Conservation (phyloP, 1,140 invertebrate species). For the Helicorthomorpha holstii region DNA sequence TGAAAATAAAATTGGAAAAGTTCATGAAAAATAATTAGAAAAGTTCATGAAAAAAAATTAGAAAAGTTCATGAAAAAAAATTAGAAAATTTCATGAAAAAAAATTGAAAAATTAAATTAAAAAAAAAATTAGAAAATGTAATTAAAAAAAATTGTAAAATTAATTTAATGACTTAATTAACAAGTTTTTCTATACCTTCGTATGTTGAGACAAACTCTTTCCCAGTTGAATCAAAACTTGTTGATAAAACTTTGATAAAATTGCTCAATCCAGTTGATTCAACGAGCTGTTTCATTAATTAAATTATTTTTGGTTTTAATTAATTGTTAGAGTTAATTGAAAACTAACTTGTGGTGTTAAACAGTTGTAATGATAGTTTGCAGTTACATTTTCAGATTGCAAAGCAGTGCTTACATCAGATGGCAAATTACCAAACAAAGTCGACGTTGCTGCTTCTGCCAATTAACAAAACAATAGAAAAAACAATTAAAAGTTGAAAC, state of each 20-base stretch:
- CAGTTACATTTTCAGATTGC: slow-evolving; percentile 41
- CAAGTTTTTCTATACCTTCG: slow-evolving; percentile 14
- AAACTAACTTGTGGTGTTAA: slow-evolving; percentile 41
- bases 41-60: too few species aligned
- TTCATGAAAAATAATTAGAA: too few species aligned
- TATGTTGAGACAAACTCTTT: slow-evolving; percentile 44
- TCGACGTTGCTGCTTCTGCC: too few species aligned
- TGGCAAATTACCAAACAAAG: slow-evolving; percentile 29
- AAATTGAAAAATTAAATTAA: not conserved
- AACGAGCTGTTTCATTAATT: slow-evolving; percentile 28
- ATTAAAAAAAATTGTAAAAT: not conserved
- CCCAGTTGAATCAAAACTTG: slow-evolving; percentile 45
- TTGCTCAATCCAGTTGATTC: slow-evolving; percentile 33
- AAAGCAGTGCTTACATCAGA: slow-evolving; percentile 37
- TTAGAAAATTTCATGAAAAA: too few species aligned
- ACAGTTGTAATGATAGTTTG: slow-evolving; percentile 58
- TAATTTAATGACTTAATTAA: too few species aligned
- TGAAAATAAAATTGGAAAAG: too few species aligned
- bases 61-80: too few species aligned
- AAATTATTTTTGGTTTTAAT: not conserved
- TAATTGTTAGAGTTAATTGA: slow-evolving; percentile 3
- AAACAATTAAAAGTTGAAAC: not conserved
- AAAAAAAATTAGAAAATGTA: not conserved
- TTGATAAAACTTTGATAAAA: slow-evolving; percentile 48
- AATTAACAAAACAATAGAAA: too few species aligned